phyloP scores from a whole-genome alignment of 2,888 invertebrate genomes.

The Tupiocoris notatus region DNA sequence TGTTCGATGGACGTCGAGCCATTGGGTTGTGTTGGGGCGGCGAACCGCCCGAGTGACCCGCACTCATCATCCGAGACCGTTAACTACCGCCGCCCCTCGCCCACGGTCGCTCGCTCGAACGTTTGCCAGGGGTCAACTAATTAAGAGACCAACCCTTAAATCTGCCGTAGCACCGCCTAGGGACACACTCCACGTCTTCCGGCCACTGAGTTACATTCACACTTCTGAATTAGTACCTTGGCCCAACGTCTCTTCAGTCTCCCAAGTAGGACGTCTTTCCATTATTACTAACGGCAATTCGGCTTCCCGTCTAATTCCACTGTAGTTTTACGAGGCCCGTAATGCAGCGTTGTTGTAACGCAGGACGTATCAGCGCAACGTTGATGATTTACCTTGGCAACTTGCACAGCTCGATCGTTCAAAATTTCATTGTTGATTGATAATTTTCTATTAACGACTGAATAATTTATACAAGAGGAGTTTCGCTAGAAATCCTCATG shows the following conservation, averaged over 20 bases:
- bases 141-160: constrained; percentile 39
- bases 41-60: constrained; percentile 34
- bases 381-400: too few species aligned
- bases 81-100: background rate
- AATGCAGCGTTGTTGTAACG: too few species aligned
- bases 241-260: background rate
- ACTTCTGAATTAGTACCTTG: constrained; percentile 39
- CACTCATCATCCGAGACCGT: constrained; percentile 17
- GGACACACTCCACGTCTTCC: constrained; percentile 41
- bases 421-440: too few species aligned
- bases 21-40: background rate
- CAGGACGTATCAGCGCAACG: too few species aligned
- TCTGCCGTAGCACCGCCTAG: constrained; percentile 40
- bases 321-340: too few species aligned
- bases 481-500: too few species aligned
- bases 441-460: too few species aligned
- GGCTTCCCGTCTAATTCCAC: constrained; percentile 1
- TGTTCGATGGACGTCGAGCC: background rate
- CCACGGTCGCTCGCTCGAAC: too few species aligned
- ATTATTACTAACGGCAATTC: constrained; percentile 36
- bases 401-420: too few species aligned
- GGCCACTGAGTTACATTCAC: constrained; percentile 39
- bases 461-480: too few species aligned
- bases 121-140: constrained; percentile 33
- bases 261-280: background rate